Conservation (phyloP, 2,888 invertebrate species). For the Deilephila elpenor region DNA sequence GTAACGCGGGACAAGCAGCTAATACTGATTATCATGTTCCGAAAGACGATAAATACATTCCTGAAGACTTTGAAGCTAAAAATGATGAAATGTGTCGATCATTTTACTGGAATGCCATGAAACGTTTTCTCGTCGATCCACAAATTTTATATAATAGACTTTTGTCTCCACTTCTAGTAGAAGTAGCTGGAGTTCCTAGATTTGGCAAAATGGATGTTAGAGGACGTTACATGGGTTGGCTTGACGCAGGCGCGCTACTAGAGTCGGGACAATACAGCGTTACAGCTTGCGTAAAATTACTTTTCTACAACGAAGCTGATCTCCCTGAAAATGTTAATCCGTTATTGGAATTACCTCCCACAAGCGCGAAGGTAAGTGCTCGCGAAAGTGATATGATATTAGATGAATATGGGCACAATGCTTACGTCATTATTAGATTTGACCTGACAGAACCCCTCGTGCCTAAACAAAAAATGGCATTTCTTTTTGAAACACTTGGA, state of each 20-base stretch:
- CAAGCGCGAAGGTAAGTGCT: constrained; percentile 66
- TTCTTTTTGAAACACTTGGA: constrained; percentile 63
- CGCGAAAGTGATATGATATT: constrained; percentile 56
- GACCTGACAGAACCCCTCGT: constrained; percentile 66
- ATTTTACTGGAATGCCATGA: constrained; percentile 74
- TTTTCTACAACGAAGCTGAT: constrained; percentile 59
- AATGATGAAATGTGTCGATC: constrained; percentile 54
- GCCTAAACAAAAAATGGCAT: constrained; percentile 59
- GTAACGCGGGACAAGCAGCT: constrained; percentile 58
- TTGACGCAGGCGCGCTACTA: constrained; percentile 67
- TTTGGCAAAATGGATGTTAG: constrained; percentile 69
- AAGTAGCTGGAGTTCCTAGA: constrained; percentile 74
- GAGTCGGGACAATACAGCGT: constrained; percentile 66
- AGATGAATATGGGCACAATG: constrained; percentile 65
- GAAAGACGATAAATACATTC: constrained; percentile 64
- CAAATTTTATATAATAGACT: constrained; percentile 54
- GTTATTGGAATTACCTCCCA: constrained; percentile 67
- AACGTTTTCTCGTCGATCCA: constrained; percentile 68
- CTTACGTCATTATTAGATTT: constrained; percentile 66
- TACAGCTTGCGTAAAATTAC: constrained; percentile 60
- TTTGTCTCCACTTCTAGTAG: constrained; percentile 60
- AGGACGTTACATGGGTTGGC: constrained; percentile 69
- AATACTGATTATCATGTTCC: constrained; percentile 59
- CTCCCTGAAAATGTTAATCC: constrained; percentile 56
- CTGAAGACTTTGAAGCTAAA: constrained; percentile 53